Percentiles rank a stretch among this genome's conserved stretches.
These are phyloP conservation scores for Himantopus leucocephalus DNA, from an alignment of 2,113 vertebrate species.

Conservation along the genomic window DNA sequence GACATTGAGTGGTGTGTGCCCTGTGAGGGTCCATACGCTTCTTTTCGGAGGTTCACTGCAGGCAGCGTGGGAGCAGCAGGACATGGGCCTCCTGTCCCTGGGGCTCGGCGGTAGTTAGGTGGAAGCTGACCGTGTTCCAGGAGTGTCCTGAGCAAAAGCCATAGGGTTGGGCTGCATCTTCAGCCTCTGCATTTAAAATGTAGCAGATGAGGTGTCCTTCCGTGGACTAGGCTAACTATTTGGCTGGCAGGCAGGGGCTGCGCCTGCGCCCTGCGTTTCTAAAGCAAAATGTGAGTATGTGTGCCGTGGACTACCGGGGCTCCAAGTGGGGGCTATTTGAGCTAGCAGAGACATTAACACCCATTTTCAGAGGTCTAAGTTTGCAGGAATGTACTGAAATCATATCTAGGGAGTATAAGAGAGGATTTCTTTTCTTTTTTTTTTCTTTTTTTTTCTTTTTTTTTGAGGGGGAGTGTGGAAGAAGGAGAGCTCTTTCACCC, in stretches of 20 bases:
- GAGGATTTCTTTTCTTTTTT: not conserved
- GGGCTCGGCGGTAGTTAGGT: accelerated
- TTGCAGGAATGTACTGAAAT: not conserved
- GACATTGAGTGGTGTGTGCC: not conserved
- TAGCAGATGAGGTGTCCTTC: not conserved
- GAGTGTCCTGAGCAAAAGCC: not conserved
- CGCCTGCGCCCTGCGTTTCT: not conserved
- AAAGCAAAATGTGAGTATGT: not conserved
- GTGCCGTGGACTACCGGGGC: not conserved
- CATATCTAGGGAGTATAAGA: not conserved
- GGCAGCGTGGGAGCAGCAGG: not conserved
- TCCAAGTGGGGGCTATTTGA: not conserved
- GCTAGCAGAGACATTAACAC: not conserved
- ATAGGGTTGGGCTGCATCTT: not conserved
- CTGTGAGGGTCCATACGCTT: not conserved
- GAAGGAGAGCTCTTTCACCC: not conserved
- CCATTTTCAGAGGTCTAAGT: not conserved
- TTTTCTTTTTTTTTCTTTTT: not conserved
- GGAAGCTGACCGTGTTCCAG: not conserved
- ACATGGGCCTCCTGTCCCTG: not conserved
- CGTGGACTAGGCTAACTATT: not conserved
- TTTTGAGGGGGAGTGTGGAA: not conserved
- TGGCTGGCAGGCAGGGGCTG: not conserved
- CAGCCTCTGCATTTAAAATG: not conserved
- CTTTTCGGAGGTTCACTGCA: not conserved